Conservation (phyloP, 2,797 vertebrate species). For the Champsocephalus gunnari region DNA sequence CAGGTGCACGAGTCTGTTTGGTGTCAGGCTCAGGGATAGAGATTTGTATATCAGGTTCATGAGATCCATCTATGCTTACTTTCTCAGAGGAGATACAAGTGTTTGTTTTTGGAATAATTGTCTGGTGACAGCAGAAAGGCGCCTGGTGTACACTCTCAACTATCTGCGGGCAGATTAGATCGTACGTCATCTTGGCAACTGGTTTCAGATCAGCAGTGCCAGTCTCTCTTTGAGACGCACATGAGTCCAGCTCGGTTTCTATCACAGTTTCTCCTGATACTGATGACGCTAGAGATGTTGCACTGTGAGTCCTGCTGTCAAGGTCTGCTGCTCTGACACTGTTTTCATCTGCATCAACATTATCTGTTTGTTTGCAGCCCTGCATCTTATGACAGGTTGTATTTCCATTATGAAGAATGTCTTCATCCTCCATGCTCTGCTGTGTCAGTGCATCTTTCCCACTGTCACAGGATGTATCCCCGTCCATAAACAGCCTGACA, state of each 20-base stretch:
- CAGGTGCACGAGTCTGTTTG: not conserved
- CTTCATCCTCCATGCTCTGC: not conserved
- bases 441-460: constrained; percentile 10
- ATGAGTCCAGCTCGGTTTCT: constrained; percentile 44
- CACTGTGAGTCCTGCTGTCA: constrained; percentile 31
- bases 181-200: constrained; percentile 61
- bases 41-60: not conserved
- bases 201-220: constrained; percentile 32
- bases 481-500: not conserved
- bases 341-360: not conserved
- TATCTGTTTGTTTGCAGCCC: constrained; percentile 21
- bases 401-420: constrained; percentile 8
- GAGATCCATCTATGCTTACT: constrained; percentile 14
- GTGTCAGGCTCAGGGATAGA: not conserved
- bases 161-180: constrained; percentile 75
- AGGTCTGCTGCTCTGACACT: constrained; percentile 15
- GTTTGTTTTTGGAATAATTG: not conserved
- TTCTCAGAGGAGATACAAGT: constrained; percentile 17
- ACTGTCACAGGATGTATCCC: constrained; percentile 2
- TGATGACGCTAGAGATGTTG: constrained; percentile 43
- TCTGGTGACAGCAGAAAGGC: constrained; percentile 56
- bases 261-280: constrained; percentile 61
- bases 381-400: not conserved
- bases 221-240: constrained; percentile 21
- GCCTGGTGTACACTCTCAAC: constrained; percentile 66